phyloP scores from a whole-genome alignment of 2,888 invertebrate genomes.

The Cataglyphis altisquamis region DNA sequence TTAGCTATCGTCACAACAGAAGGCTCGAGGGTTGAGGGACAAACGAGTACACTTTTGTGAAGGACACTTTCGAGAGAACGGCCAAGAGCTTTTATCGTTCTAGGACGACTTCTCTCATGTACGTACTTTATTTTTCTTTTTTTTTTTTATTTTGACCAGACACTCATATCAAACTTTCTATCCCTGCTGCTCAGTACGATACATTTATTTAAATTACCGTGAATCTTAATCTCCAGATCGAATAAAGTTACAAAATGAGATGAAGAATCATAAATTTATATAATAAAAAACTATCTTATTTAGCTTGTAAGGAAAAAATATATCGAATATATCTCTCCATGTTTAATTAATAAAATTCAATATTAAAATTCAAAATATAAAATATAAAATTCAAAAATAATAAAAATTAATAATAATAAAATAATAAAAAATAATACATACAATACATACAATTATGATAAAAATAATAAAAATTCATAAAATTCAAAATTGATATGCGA shows the following conservation, averaged over 20 bases:
- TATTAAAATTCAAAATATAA: too few species aligned
- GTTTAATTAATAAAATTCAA: too few species aligned
- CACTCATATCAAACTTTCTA: constrained; percentile 78
- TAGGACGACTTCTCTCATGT: constrained; percentile 47
- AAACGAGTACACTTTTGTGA: constrained; percentile 64
- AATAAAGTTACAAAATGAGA: neutral
- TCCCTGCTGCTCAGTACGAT: constrained; percentile 64
- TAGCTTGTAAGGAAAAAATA: neutral
- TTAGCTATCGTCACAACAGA: constrained; percentile 42
- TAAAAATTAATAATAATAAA: too few species aligned
- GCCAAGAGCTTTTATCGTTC: constrained; percentile 67
- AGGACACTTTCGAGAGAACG: constrained; percentile 30
- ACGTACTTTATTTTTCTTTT: constrained; percentile 68
- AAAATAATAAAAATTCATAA: too few species aligned
- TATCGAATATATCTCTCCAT: too few species aligned
- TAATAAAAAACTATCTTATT: neutral
- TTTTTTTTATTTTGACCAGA: constrained; percentile 67
- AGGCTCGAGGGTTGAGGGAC: constrained; percentile 58
- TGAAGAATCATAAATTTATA: neutral
- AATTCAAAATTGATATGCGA: too few species aligned
- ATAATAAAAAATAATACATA: too few species aligned
- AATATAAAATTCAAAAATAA: too few species aligned
- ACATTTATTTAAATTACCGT: constrained; percentile 63
- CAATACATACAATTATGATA: too few species aligned
- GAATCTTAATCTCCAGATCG: neutral